Evolutionary conservation across 2,888 invertebrate genomes (phyloP).

Genomic region (Cerceris ruficornis): DNA sequence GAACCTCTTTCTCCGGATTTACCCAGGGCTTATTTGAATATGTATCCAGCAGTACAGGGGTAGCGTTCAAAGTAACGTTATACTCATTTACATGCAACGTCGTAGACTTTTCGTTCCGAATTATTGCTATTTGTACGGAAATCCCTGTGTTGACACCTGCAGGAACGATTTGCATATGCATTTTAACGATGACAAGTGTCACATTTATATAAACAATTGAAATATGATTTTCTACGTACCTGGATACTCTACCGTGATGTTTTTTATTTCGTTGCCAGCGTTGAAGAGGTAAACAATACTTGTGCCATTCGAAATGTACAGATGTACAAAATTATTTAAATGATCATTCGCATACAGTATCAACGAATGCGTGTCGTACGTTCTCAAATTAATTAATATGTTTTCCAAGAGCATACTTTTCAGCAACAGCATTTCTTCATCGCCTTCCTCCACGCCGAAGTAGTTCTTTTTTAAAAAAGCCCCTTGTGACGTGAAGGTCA

Average conservation of each 20-base stretch:
- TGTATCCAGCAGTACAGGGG: constrained; percentile 87
- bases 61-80: constrained; percentile 87
- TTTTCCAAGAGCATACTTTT: constrained; percentile 90
- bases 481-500: constrained; percentile 92
- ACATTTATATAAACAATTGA: background rate
- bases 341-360: constrained; percentile 96
- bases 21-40: constrained; percentile 94
- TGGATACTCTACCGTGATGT: constrained; percentile 89
- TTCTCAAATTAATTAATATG: constrained; percentile 94
- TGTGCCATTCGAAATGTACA: constrained; percentile 91
- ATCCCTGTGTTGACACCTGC: constrained; percentile 89
- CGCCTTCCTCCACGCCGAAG: constrained; percentile 83
- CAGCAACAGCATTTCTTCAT: constrained; percentile 84
- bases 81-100: constrained; percentile 92
- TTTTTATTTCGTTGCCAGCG: constrained; percentile 89
- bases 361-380: constrained; percentile 91
- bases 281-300: constrained; percentile 94
- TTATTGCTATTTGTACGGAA: constrained; percentile 94
- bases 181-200: background rate
- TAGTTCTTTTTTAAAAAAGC: constrained; percentile 92
- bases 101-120: constrained; percentile 88
- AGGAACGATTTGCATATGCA: background rate
- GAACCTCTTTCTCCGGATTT: constrained; percentile 92
- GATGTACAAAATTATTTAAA: constrained; percentile 95
- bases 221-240: constrained; percentile 69